These are phyloP conservation scores for Holacanthella duospinosa DNA, from an alignment of 2,888 invertebrate genomes.

Conservation along the genomic window DNA sequence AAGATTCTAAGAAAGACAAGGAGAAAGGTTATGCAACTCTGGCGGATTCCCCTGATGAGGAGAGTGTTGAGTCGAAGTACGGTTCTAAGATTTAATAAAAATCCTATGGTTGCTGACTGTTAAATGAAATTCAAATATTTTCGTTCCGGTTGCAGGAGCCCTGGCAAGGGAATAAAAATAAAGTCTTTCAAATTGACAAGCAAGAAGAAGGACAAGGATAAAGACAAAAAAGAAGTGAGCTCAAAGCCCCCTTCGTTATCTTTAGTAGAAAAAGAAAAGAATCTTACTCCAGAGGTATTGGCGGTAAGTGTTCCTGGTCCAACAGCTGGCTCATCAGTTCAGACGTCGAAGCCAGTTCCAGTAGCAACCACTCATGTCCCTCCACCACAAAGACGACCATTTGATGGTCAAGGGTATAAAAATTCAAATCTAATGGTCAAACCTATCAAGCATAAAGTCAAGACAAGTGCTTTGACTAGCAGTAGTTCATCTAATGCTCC, in stretches of 20 bases:
- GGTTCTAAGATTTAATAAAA: too few relatives aligned
- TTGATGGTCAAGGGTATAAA: background rate
- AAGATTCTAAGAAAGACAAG: conserved; percentile 34
- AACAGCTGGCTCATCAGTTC: background rate
- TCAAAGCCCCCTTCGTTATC: background rate
- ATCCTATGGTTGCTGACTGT: too few relatives aligned
- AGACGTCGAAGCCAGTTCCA: background rate
- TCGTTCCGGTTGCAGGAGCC: conserved; percentile 36
- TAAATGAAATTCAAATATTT: too few relatives aligned
- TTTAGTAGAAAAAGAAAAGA: background rate
- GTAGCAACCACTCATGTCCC: background rate
- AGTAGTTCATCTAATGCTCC: background rate
- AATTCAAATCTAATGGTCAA: background rate
- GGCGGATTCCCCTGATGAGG: conserved; percentile 35
- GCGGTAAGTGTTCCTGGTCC: background rate
- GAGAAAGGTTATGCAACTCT: conserved; percentile 31
- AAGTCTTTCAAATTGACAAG: conserved; percentile 29
- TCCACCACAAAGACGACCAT: background rate
- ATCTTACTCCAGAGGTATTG: background rate
- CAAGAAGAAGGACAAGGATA: conserved; percentile 17
- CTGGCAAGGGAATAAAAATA: conserved; percentile 32
- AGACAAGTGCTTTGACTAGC: background rate
- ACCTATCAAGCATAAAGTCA: background rate
- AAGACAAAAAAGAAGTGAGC: conserved; percentile 20
- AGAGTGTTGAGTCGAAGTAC: too few relatives aligned